phyloP scores from a whole-genome alignment of 37 sponge, comb jelly and placozoan species.

The Geodia barretti region DNA sequence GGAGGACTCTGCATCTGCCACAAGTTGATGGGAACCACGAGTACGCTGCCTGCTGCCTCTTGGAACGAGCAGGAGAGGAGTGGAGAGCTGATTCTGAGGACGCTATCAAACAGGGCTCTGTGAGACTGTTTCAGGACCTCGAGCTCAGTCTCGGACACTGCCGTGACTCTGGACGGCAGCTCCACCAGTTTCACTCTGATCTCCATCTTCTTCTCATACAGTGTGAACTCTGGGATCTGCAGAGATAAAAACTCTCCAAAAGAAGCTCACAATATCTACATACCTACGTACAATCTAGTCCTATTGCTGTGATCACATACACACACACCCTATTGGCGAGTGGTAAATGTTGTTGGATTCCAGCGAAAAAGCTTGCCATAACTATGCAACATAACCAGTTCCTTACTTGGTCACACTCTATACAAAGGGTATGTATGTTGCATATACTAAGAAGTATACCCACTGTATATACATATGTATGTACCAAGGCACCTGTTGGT shows the following conservation, averaged over 20 bases:
- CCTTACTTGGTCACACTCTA: too few relatives aligned
- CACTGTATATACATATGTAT: not conserved
- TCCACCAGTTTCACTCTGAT: constrained; percentile 28
- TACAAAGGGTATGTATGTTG: too few relatives aligned
- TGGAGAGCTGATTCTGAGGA: constrained; percentile 34
- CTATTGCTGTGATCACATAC: too few relatives aligned
- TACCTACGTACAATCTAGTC: too few relatives aligned
- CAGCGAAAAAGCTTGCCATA: too few relatives aligned
- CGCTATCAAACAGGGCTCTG: constrained; percentile 26
- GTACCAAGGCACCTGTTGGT: constrained; percentile 27
- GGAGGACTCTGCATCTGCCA: not conserved
- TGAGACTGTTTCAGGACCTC: constrained; percentile 26
- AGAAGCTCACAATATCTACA: not conserved
- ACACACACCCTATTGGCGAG: too few relatives aligned
- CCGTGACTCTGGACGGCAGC: constrained; percentile 2
- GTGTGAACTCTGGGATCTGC: constrained; percentile 57
- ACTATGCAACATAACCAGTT: too few relatives aligned
- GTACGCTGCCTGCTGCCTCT: constrained; percentile 29
- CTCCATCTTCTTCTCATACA: constrained; percentile 50
- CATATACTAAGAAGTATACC: not conserved
- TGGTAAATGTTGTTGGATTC: too few relatives aligned
- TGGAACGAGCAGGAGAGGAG: constrained; percentile 19
- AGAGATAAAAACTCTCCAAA: not conserved
- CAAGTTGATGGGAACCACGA: constrained; percentile 53
- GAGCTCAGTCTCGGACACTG: constrained; percentile 25